Evolutionary conservation across 2,797 vertebrate species (phyloP).

Genomic region (Sitta carolinensis): DNA sequence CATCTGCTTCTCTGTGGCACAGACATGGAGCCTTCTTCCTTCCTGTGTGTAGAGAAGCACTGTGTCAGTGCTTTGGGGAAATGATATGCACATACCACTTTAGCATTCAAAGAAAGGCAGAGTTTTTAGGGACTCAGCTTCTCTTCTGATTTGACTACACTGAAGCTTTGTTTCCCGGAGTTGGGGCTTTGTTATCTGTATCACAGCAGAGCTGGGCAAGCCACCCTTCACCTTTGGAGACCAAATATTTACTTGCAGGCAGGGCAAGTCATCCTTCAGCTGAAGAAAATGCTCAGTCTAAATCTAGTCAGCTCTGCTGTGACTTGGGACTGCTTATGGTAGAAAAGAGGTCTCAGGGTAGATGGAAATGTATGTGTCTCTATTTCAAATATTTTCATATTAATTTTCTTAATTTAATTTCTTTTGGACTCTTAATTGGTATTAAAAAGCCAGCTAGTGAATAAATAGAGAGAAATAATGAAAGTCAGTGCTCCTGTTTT

Average conservation of each 20-base stretch:
- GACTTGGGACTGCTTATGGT: neutral
- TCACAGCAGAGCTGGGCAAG: neutral
- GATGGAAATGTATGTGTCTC: neutral
- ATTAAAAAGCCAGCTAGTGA: neutral
- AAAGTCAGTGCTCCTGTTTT: neutral
- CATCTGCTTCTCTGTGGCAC: neutral
- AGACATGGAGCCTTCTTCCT: neutral
- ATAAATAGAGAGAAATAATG: neutral
- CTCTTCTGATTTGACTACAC: neutral
- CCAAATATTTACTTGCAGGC: neutral
- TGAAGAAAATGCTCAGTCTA: neutral
- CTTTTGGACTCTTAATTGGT: neutral
- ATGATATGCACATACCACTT: fast-evolving
- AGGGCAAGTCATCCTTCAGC: neutral
- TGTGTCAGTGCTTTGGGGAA: neutral
- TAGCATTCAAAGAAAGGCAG: neutral
- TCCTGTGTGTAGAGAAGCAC: neutral
- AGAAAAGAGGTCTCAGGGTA: neutral
- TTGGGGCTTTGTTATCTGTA: neutral
- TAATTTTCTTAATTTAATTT: neutral
- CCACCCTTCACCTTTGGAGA: constrained; percentile 10
- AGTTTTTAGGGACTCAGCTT: neutral
- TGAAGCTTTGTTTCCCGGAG: neutral
- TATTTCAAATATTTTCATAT: neutral
- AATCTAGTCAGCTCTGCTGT: neutral